Percentiles rank a stretch among this genome's conserved stretches.
phyloP scores from a whole-genome alignment of 2,888 invertebrate species.

The Alloplasta piceator region DNA sequence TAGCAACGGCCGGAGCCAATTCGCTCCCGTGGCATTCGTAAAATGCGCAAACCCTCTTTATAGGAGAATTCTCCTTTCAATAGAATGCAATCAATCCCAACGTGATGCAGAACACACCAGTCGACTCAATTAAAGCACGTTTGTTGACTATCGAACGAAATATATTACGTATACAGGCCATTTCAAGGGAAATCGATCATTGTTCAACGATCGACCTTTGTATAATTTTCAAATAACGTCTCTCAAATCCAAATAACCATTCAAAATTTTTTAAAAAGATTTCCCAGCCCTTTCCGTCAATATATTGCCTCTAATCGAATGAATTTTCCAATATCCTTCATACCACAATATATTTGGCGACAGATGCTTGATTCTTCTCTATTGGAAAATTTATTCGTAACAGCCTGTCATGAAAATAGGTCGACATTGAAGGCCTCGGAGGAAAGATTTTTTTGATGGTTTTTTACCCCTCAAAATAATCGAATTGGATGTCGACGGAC shows the following conservation, averaged over 20 bases:
- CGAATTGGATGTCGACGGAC: neutral
- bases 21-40: constrained; percentile 14
- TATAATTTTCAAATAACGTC: neutral
- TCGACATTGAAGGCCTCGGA: neutral
- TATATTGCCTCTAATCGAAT: neutral
- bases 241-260: no score
- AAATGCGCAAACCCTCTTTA: constrained; percentile 31
- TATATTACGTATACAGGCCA: neutral
- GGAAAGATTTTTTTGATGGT: neutral
- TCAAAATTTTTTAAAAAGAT: no score
- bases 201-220: neutral
- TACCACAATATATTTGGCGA: neutral
- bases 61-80: constrained; percentile 44
- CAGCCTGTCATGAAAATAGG: neutral
- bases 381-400: neutral
- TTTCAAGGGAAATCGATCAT: neutral
- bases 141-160: constrained; percentile 43
- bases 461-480: neutral
- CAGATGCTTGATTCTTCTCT: neutral
- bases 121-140: constrained; percentile 54
- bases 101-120: neutral
- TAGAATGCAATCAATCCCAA: constrained; percentile 56
- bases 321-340: neutral
- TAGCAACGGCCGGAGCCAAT: constrained; percentile 12
- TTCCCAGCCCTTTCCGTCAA: no score